A percentile compares a stretch with the other conserved stretches of the same genome.
Conservation (phyloP, 1,140 invertebrate genomes). For the Pomacea maculata region DNA sequence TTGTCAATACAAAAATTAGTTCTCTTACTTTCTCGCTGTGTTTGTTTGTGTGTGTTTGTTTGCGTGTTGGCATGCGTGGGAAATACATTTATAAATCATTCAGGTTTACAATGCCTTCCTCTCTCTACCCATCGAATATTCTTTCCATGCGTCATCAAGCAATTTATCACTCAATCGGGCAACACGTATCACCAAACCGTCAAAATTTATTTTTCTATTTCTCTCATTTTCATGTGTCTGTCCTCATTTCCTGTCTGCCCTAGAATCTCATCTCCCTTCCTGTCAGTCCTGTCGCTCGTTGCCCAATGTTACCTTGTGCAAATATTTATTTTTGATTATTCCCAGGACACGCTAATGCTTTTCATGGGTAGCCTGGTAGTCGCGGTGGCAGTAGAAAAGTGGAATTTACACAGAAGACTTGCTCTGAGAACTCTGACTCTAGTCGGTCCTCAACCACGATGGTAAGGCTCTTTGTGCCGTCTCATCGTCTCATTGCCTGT, state of each 20-base stretch:
- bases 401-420: conserved; percentile 84
- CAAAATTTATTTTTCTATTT: too few species aligned
- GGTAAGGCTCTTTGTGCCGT: conserved; percentile 30
- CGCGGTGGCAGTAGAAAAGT: conserved; percentile 86
- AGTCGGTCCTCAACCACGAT: conserved; percentile 72
- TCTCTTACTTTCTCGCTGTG: background rate
- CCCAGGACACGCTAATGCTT: conserved; percentile 84
- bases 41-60: background rate
- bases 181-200: too few species aligned
- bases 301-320: background rate
- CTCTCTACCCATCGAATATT: too few species aligned
- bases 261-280: background rate
- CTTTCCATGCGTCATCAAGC: too few species aligned
- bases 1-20: background rate
- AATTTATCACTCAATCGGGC: too few species aligned
- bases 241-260: background rate
- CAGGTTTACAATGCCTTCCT: too few species aligned
- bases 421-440: conserved; percentile 82
- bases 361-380: conserved; percentile 78
- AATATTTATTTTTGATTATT: background rate
- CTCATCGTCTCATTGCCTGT: background rate
- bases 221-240: background rate
- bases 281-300: background rate
- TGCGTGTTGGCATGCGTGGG: conserved; percentile 9
- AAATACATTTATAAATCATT: background rate